Base-by-base conservation (phyloP, 2,888 invertebrate species). In the Epiperipatus broadwayi region DNA sequence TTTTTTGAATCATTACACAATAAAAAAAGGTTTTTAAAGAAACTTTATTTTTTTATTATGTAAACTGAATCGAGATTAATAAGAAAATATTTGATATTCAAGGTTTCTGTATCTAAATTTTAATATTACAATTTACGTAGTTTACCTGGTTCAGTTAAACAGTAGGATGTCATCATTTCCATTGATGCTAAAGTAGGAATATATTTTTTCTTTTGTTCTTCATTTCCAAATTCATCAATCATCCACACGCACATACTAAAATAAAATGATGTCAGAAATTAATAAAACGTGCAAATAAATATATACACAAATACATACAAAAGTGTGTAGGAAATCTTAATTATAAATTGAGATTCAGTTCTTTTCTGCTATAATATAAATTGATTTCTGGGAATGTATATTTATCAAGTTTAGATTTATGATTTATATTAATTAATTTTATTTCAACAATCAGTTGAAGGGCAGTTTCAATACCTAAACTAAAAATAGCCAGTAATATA, bases 181-280 rank as follows among this genome's bases (percentile, higher is more conserved):
- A 68, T 67, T 0, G 57, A 46, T 2, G 63, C 59, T 41, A 69
- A 48, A 10, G 50, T 37, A 4, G 67, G 64, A 14, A 70, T 53
- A 58, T 61, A 66, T 40, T 54, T 50, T 25, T 50, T 46, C 41
- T 56, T 52, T 42, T 60, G 58, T 18, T 57, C 54, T 12, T 58
- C 53, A 44, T 50, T 58, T 10, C 64, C 69, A 54, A 60, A 69
- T n/a, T 56, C 52, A 49, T 67, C 67, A 38, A 69, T 57, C 67
- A 69, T 68, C 67, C 67, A 68, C 1, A 62, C 57, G 51, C 62
- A 62, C 66, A 66, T 66, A 47, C 64, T 65, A 48, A 18, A 50
- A 48, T 7, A 35, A 19, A 21, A 35, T 35, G 8, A 21, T 34
- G 22, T 10, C 10, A 16, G n/a, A n/a, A n/a, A 33, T 10, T 10